Conservation (phyloP, 1,140 invertebrate genomes). For the Latrodectus geometricus region DNA sequence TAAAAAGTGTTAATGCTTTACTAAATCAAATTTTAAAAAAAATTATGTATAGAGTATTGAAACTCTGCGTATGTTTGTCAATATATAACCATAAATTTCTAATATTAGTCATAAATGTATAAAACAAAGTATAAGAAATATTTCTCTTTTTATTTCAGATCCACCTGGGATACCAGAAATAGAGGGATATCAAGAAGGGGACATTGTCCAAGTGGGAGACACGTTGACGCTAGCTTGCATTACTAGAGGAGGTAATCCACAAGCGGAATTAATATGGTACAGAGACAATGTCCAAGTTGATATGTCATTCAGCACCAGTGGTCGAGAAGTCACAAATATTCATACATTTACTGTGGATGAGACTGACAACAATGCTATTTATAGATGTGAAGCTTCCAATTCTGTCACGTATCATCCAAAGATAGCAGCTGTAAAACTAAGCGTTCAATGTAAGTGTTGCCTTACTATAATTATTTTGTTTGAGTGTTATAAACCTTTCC, state of each 20-base stretch:
- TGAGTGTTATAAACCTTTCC: too few species aligned
- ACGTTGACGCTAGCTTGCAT: conserved; percentile 88
- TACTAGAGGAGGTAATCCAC: conserved; percentile 93
- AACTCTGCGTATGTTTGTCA: too few species aligned
- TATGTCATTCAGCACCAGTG: conserved; percentile 49
- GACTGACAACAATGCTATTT: conserved; percentile 90
- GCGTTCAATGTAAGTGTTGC: conserved; percentile 88
- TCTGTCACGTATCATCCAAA: conserved; percentile 86
- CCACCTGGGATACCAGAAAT: conserved; percentile 91
- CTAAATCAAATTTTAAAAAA: too few species aligned
- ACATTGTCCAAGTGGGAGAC: conserved; percentile 87
- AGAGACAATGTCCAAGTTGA: conserved; percentile 84
- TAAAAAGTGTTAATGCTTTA: too few species aligned
- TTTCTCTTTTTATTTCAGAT: conserved; percentile 73
- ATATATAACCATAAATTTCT: too few species aligned
- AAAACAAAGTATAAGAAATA: too few species aligned
- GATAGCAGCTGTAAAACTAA: conserved; percentile 82
- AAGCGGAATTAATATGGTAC: conserved; percentile 93
- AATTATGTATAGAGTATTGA: too few species aligned
- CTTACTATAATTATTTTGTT: not conserved
- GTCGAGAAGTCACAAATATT: conserved; percentile 57
- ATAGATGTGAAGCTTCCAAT: conserved; percentile 90
- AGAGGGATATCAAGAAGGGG: conserved; percentile 88
- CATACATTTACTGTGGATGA: conserved; percentile 83
- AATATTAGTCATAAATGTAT: too few species aligned